Conservation (phyloP, 1,140 invertebrate genomes). For the Scaptomyza graminum region DNA sequence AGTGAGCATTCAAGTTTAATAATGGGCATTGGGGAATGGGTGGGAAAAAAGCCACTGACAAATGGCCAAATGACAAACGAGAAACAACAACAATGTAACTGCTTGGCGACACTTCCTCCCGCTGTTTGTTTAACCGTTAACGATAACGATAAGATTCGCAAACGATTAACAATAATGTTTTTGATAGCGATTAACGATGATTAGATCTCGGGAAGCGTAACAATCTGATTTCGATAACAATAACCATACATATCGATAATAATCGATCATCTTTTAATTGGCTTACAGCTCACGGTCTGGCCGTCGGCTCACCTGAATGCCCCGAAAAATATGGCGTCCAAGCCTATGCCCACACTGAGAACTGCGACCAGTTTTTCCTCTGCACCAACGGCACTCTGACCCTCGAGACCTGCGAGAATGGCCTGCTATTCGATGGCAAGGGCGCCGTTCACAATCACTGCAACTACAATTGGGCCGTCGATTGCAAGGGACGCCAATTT, state of each 20-base stretch:
- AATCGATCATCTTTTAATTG: background rate
- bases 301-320: slow-evolving; percentile 85
- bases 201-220: too few relatives aligned
- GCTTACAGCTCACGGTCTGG: slow-evolving; percentile 65
- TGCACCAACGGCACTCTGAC: slow-evolving; percentile 96
- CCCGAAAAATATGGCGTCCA: slow-evolving; percentile 89
- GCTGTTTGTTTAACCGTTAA: background rate
- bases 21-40: slow-evolving; percentile 34
- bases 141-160: background rate
- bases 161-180: background rate
- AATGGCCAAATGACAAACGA: too few relatives aligned
- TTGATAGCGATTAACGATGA: too few relatives aligned
- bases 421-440: slow-evolving; percentile 94
- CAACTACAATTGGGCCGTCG: slow-evolving; percentile 96
- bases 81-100: background rate
- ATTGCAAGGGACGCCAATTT: slow-evolving; percentile 93
- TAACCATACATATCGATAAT: background rate
- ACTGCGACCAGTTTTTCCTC: slow-evolving; percentile 94
- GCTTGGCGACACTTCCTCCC: slow-evolving; percentile 16
- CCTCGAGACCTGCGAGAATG: slow-evolving; percentile 95
- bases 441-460: slow-evolving; percentile 95
- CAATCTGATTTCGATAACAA: background rate
- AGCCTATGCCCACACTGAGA: slow-evolving; percentile 92
- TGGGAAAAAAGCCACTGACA: slow-evolving; percentile 21
- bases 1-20: slow-evolving; percentile 45